Percentiles rank a stretch among this genome's conserved stretches.
phyloP scores from a whole-genome alignment of 2,888 invertebrate species.

The Ceriagrion tenellum region DNA sequence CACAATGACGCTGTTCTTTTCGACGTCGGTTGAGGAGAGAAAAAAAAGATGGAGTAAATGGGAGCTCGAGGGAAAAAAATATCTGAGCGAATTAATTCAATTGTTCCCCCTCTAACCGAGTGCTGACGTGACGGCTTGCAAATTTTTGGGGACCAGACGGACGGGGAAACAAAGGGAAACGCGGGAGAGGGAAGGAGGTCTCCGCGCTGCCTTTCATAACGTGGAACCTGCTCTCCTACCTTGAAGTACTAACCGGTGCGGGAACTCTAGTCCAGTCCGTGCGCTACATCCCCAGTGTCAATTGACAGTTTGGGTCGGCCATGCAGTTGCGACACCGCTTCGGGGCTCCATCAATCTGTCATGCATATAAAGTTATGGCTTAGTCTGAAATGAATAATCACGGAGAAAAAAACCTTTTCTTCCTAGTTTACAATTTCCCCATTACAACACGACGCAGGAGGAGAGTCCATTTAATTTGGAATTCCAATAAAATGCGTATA shows the following conservation, averaged over 20 bases:
- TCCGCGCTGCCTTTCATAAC: too few species aligned
- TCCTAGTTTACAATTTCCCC: neutral
- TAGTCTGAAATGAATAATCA: neutral
- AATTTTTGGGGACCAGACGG: too few species aligned
- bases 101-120: neutral
- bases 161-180: too few species aligned
- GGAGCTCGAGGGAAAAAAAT: neutral
- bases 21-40: neutral
- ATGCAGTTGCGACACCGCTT: neutral
- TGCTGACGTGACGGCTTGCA: neutral
- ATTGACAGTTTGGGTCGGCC: too few species aligned
- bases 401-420: neutral
- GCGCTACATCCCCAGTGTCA: too few species aligned
- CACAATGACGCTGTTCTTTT: neutral
- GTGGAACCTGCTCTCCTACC: too few species aligned
- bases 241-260: too few species aligned
- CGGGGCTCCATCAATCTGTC: neutral
- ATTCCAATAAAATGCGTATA: too few species aligned
- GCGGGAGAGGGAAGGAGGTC: too few species aligned
- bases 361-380: neutral
- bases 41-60: neutral
- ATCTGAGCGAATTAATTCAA: neutral
- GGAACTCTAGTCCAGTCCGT: too few species aligned
- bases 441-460: neutral
- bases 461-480: too few species aligned